Conservation (phyloP, 2,888 invertebrate species). For the Mimas tiliae region DNA sequence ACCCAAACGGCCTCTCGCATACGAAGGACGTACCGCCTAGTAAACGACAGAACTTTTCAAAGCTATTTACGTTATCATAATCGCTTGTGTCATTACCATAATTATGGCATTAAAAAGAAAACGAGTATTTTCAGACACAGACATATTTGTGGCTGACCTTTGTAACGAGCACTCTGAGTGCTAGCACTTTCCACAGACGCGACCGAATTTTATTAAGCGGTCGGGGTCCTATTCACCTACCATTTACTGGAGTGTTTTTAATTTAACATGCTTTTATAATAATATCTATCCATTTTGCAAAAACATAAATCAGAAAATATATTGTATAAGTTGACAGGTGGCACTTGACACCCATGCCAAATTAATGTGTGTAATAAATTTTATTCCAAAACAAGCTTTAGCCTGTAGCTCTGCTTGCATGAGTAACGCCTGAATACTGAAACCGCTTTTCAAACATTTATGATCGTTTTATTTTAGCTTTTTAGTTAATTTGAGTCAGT, state of each 20-base stretch:
- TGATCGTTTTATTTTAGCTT: too few relatives aligned
- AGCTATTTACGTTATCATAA: conserved; percentile 37
- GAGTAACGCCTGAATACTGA: too few relatives aligned
- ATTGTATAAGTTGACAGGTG: background rate
- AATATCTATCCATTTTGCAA: background rate
- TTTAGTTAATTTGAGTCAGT: too few relatives aligned
- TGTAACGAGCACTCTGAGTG: background rate
- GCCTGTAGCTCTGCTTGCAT: too few relatives aligned
- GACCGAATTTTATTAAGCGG: background rate
- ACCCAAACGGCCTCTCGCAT: too few relatives aligned
- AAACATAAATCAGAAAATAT: background rate
- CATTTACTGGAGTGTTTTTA: background rate
- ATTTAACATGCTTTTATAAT: background rate
- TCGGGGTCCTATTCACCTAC: background rate
- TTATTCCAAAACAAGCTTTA: background rate
- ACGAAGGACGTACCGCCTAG: too few relatives aligned
- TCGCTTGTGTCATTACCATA: conserved; percentile 42
- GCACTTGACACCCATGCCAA: background rate
- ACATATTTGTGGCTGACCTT: conserved; percentile 20
- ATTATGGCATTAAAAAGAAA: conserved; percentile 48
- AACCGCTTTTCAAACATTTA: too few relatives aligned
- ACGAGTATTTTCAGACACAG: conserved; percentile 46
- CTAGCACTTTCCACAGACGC: conserved; percentile 15
- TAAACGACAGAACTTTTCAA: conserved; percentile 29
- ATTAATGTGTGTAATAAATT: background rate